Conservation (phyloP, 2,797 vertebrate species). For the Anguilla megastoma region DNA sequence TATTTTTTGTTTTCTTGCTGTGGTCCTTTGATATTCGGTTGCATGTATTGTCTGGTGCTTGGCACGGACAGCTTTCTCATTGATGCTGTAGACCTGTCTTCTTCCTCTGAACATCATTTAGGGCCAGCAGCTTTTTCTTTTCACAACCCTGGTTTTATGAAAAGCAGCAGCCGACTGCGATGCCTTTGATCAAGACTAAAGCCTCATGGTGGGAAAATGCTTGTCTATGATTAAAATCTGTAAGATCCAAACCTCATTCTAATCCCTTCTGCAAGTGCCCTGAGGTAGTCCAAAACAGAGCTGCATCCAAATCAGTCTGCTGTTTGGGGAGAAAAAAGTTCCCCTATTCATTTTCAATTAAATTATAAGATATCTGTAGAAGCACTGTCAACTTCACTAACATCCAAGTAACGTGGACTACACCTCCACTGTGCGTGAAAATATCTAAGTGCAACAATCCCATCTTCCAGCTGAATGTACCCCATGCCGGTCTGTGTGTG, state of each 20-base stretch:
- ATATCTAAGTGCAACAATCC: neutral
- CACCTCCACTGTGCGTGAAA: neutral
- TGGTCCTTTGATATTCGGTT: no score
- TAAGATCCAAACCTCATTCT: slow-evolving; percentile 5
- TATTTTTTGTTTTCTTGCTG: no score
- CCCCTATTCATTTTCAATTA: neutral
- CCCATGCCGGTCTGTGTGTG: neutral
- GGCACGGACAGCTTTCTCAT: neutral
- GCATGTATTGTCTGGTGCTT: neutral
- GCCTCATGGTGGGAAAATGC: neutral
- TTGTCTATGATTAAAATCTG: slow-evolving; percentile 5
- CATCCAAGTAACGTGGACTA: neutral
- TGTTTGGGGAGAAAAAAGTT: neutral
- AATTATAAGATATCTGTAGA: neutral
- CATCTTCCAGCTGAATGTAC: neutral
- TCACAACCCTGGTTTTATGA: neutral
- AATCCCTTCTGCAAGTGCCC: neutral
- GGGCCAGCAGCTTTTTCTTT: neutral
- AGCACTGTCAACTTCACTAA: neutral
- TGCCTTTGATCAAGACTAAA: slow-evolving; percentile 1
- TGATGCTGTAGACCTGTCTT: neutral
- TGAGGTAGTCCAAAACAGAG: neutral
- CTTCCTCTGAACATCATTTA: neutral
- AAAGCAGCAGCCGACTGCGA: neutral
- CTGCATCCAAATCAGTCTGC: neutral